Conservation (phyloP, 2,888 invertebrate genomes). For the Phortica magna region DNA sequence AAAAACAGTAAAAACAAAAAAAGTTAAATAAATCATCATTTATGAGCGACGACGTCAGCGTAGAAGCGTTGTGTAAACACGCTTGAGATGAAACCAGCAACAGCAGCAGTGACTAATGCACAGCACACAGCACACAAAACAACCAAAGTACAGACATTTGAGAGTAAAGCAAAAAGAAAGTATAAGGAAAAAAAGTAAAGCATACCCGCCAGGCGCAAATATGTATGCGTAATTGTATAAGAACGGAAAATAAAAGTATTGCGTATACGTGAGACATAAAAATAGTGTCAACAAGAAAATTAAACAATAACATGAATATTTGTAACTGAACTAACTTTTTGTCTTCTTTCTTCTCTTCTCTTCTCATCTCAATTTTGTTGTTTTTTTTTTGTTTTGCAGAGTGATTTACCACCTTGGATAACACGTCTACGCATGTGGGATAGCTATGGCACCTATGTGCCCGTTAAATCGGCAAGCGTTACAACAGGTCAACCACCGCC, state of each 20-base stretch:
- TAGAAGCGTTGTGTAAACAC: constrained; percentile 22
- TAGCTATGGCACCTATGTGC: constrained; percentile 81
- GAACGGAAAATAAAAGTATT: not conserved
- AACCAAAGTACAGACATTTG: not conserved
- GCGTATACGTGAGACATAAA: constrained; percentile 40
- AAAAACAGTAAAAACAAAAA: constrained; percentile 2
- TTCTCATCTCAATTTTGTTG: constrained; percentile 37
- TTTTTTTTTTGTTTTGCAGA: constrained; percentile 56
- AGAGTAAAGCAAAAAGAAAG: not conserved
- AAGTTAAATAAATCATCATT: constrained; percentile 5
- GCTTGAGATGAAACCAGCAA: constrained; percentile 14
- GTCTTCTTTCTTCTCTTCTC: constrained; percentile 30
- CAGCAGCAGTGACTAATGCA: too few species aligned
- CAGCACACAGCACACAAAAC: not conserved
- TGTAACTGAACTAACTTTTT: not conserved
- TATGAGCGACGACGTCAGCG: constrained; percentile 8
- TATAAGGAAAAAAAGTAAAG: not conserved
- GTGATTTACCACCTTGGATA: constrained; percentile 81
- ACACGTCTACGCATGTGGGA: constrained; percentile 87
- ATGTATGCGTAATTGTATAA: not conserved
- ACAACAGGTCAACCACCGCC: constrained; percentile 75
- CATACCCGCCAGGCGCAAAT: constrained; percentile 1
- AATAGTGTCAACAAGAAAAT: constrained; percentile 62
- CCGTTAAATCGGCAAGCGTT: constrained; percentile 75
- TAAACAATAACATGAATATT: constrained; percentile 54